phyloP scores from a whole-genome alignment of 35 echinoderm and acorn worm species.

The Acanthaster planci region DNA sequence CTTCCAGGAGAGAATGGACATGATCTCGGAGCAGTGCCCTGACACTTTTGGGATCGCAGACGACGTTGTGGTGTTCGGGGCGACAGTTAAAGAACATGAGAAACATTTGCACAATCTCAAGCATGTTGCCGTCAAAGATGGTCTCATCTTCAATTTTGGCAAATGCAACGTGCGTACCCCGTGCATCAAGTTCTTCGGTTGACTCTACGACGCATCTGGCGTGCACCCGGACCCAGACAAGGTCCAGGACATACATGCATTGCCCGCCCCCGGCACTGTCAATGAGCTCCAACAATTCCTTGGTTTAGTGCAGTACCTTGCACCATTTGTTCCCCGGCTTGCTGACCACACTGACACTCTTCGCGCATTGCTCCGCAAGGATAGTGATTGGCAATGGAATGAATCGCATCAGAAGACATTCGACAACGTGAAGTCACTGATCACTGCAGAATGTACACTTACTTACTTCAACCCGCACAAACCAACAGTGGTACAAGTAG shows the following conservation, averaged over 20 bases:
- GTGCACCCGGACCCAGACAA: conserved; percentile 45
- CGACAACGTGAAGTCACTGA: conserved; percentile 12
- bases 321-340: too few species aligned
- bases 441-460: not conserved
- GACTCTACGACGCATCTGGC: conserved; percentile 34
- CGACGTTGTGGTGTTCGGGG: conserved; percentile 55
- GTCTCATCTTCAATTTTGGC: conserved; percentile 43
- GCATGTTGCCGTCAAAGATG: conserved; percentile 39
- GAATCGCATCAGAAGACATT: conserved; percentile 38
- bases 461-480: conserved; percentile 45
- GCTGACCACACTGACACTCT: too few species aligned
- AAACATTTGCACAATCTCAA: conserved; percentile 46
- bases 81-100: conserved; percentile 42
- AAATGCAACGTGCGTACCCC: conserved; percentile 13
- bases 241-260: too few species aligned
- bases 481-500: conserved; percentile 43
- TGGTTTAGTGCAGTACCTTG: too few species aligned
- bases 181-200: conserved; percentile 50
- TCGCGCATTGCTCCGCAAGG: too few species aligned
- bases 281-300: too few species aligned
- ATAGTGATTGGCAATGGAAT: conserved; percentile 45
- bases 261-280: too few species aligned
- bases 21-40: conserved; percentile 56
- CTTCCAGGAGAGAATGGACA: conserved; percentile 63
- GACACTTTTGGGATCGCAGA: conserved; percentile 66